Evolutionary conservation across 2,113 vertebrate species (phyloP), one percentile per base, ranked within the genome.

Genomic region (Stegastes partitus): DNA sequence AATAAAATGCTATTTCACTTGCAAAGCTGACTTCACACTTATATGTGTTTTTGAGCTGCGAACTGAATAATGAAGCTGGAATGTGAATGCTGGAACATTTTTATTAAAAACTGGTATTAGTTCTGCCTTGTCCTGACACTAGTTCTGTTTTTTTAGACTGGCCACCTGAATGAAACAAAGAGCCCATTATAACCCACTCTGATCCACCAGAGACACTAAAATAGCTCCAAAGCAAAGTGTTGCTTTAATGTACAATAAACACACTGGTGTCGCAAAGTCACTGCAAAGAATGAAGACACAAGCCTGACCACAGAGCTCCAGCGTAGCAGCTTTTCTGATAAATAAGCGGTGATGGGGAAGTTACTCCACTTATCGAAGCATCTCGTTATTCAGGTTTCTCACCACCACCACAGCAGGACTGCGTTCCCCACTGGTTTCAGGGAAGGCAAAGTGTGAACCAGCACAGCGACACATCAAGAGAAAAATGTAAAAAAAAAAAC

Each of bases 361-460:
- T 21, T 57, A 14, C 25, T 39, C 19, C 51, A 21, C 57, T 57
- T 19, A 42, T 57, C 4, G 67, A 44, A 69, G 22, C 47, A 63
- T 75, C 31, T 68, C 0, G 58, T 45, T 44, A 22, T 18, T 80
- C 81, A 77, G 75, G 75, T 86, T 84, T 65, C 26, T 47, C 42
- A 63, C 2, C 37, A 63, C 2, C 37, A 39, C 12, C 5, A 28
- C 23, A 23, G 8, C 7, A 5, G 0, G 12, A 5, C 1, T 44
- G 55, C 5, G 22, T 3, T 59, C 1, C 53, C 50, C 45, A 19
- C 44, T 34, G 31, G 55, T 44, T 84, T 28, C 22, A 37, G 44
- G 65, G 11, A 2, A 50, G 19, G 8, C 3, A 18, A 28, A 6
- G 1, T 19, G 19, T 14, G 2, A 57, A 61, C 69, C 0, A 3